These are phyloP conservation scores for Plumapathes pennacea DNA, from an alignment of 92 coral and sea anemone genomes.

Conservation along the genomic window DNA sequence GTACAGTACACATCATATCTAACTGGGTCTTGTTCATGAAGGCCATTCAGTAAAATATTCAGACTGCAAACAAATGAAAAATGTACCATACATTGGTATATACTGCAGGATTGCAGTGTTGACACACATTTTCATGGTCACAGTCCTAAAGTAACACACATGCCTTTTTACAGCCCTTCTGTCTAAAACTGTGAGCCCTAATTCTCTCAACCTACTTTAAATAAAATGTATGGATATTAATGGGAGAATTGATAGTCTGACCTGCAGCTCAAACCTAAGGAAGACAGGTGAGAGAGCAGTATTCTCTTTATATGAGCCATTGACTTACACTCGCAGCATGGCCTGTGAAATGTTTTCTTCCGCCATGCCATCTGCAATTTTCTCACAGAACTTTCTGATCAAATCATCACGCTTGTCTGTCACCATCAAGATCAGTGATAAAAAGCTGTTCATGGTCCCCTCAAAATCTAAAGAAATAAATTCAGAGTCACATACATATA, in stretches of 20 bases:
- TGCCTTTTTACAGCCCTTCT: no score
- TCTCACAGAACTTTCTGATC: constrained; percentile 76
- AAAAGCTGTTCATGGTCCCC: constrained; percentile 93
- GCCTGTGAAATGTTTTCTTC: constrained; percentile 66
- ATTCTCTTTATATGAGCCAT: no score
- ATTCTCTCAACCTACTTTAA: no score
- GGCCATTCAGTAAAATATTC: constrained; percentile 80
- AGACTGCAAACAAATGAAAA: constrained; percentile 42
- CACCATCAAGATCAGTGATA: constrained; percentile 76
- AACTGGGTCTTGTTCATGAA: constrained; percentile 81
- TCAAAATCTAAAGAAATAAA: constrained; percentile 63
- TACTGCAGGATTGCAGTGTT: no score
- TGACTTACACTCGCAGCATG: constrained; percentile 85
- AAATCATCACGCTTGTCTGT: constrained; percentile 79
- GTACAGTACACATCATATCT: constrained; percentile 86
- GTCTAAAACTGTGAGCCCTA: no score
- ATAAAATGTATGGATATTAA: no score
- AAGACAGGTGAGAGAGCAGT: no score
- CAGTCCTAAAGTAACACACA: no score
- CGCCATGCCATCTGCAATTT: constrained; percentile 45
- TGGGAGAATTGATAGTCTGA: no score
- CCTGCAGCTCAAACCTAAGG: no score
- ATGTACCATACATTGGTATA: no score
- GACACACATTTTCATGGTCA: no score
- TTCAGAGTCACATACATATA: background rate